Conservation (phyloP, 2,888 invertebrate genomes). For the Erynnis tages region DNA sequence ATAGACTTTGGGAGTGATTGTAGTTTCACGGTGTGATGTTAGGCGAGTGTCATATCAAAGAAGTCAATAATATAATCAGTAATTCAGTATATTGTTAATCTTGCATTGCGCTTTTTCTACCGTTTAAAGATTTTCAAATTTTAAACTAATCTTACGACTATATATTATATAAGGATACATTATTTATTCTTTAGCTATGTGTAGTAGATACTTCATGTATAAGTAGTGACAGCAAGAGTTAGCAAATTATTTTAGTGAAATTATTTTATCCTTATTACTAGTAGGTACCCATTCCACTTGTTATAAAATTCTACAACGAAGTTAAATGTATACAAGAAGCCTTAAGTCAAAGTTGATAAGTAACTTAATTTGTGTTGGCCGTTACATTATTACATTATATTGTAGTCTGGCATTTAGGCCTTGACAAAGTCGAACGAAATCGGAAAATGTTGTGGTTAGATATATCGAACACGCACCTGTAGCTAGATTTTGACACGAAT, state of each 20-base stretch:
- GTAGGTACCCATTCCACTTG: conserved; percentile 1
- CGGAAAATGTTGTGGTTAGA: conserved; percentile 50
- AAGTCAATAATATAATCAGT: conserved; percentile 4
- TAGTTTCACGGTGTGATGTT: conserved; percentile 4
- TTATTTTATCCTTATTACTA: conserved; percentile 3
- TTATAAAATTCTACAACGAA: conserved; percentile 9
- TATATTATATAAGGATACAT: conserved; percentile 37
- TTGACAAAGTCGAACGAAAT: conserved; percentile 29
- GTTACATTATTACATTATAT: conserved; percentile 3
- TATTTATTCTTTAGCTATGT: conserved; percentile 52
- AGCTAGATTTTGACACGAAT: conserved; percentile 56
- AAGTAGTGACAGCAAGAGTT: conserved; percentile 25
- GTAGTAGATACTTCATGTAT: conserved; percentile 42
- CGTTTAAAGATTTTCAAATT: conserved; percentile 36
- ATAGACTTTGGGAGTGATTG: conserved; percentile 3
- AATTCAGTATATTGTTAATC: conserved; percentile 25
- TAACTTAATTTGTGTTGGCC: conserved; percentile 14
- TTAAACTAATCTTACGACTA: conserved; percentile 33
- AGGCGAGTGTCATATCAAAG: conserved; percentile 8
- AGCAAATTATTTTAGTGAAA: conserved; percentile 28
- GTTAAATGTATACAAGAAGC: conserved; percentile 7
- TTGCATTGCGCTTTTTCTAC: conserved; percentile 48
- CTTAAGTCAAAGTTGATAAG: conserved; percentile 7
- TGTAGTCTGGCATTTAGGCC: conserved; percentile 28
- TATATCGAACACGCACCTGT: conserved; percentile 45